Percentiles rank a stretch among this genome's conserved stretches.
phyloP scores from a whole-genome alignment of 2,113 vertebrate species.

The Podocnemis expansa region DNA sequence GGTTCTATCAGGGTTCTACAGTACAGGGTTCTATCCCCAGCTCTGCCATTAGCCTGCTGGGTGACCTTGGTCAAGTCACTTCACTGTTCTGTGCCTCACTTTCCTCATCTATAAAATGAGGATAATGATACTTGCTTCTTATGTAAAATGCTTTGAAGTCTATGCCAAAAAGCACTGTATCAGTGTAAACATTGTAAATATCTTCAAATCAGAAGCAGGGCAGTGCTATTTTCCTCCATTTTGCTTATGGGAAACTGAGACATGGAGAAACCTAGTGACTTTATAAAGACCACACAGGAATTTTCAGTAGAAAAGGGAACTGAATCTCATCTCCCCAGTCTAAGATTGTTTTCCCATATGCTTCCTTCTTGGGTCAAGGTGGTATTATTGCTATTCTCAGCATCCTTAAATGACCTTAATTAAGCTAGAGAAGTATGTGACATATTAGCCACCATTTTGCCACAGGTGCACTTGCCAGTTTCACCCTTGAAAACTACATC shows the following conservation, averaged over 20 bases:
- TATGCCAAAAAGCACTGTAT: background rate
- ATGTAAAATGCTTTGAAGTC: background rate
- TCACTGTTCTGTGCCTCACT: background rate
- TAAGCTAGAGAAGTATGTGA: background rate
- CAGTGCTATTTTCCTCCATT: background rate
- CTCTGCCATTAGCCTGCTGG: background rate
- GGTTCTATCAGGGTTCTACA: no score
- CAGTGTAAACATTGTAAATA: background rate
- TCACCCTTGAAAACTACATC: background rate
- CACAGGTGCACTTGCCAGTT: fast-evolving
- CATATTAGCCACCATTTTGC: background rate
- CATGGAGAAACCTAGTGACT: background rate
- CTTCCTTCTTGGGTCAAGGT: background rate
- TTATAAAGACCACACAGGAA: background rate
- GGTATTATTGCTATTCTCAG: no score
- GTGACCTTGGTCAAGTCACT: background rate
- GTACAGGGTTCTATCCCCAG: background rate
- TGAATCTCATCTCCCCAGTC: background rate
- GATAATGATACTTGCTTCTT: background rate
- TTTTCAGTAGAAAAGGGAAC: background rate
- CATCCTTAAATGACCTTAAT: background rate
- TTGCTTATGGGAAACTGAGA: background rate
- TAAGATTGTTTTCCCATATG: background rate
- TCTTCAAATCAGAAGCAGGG: background rate
- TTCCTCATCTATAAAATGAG: no score